Percentiles rank a stretch among this genome's conserved stretches.
Conservation (phyloP, 2,113 vertebrate species). For the Otis tarda region DNA sequence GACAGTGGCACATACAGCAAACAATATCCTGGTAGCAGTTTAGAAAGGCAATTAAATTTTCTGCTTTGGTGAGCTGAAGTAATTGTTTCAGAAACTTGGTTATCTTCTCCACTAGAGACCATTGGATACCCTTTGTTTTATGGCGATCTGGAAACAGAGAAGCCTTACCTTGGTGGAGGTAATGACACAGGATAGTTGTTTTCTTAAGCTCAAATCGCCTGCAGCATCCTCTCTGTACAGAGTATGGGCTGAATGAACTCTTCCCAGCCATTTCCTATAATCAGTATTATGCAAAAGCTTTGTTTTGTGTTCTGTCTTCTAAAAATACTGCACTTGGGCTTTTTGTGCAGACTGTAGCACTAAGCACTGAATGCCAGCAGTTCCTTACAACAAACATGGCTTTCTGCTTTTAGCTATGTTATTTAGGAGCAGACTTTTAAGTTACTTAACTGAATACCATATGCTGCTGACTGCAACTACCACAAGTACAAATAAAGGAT, state of each 20-base stretch:
- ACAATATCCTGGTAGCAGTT: background rate
- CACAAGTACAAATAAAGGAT: background rate
- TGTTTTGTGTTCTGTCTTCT: background rate
- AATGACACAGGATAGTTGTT: background rate
- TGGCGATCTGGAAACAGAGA: background rate
- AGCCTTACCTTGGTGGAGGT: background rate
- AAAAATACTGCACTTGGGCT: background rate
- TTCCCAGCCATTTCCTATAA: background rate
- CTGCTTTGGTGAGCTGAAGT: background rate
- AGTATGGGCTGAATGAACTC: background rate
- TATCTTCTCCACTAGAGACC: background rate
- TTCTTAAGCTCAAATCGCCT: background rate
- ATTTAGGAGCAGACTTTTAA: background rate
- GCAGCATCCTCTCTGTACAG: background rate
- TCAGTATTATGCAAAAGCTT: background rate
- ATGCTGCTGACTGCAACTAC: background rate
- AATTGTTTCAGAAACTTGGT: background rate
- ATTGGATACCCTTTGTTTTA: background rate
- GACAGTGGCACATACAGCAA: background rate
- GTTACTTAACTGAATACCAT: background rate
- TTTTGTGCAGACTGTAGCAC: background rate
- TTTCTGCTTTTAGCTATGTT: background rate
- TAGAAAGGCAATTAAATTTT: background rate
- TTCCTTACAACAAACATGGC: background rate
- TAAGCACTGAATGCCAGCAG: background rate